Percentiles rank a stretch among this genome's conserved stretches.
These are phyloP conservation scores for Puntigrus tetrazona DNA, from an alignment of 2,113 vertebrate genomes.

Conservation along the genomic window DNA sequence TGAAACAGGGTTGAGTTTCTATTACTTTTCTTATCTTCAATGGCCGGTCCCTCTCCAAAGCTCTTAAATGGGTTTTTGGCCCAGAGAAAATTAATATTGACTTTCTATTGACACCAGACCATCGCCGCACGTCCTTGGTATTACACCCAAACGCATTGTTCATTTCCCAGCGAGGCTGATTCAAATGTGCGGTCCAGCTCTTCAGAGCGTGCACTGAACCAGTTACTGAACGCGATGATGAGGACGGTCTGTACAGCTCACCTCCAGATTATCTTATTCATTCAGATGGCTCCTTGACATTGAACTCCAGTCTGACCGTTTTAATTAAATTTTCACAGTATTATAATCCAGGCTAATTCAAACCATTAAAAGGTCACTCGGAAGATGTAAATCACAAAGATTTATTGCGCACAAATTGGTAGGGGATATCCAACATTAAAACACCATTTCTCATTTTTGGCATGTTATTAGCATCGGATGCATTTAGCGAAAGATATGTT, in stretches of 20 bases:
- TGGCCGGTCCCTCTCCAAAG: background rate
- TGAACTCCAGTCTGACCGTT: background rate
- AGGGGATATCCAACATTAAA: background rate
- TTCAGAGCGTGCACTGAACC: background rate
- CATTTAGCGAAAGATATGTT: background rate
- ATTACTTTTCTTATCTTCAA: constrained; percentile 28
- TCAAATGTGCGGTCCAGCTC: background rate
- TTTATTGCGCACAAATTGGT: background rate
- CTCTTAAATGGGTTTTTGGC: constrained; percentile 20
- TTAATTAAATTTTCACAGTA: constrained; percentile 23
- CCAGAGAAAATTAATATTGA: constrained; percentile 51
- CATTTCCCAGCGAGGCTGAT: background rate
- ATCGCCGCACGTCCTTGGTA: constrained; percentile 6
- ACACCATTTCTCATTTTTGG: background rate
- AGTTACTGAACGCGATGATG: background rate
- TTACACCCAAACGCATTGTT: constrained; percentile 13
- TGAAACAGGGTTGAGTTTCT: constrained; percentile 30
- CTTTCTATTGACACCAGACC: constrained; percentile 35
- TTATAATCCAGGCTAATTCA: constrained; percentile 23
- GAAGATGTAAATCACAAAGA: constrained; percentile 18
- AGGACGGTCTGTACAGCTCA: background rate
- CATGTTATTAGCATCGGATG: constrained; percentile 1
- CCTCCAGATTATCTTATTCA: background rate
- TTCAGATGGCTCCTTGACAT: background rate
- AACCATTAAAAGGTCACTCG: constrained; percentile 11